Evolutionary conservation across 2,113 vertebrate genomes (phyloP), one percentile per base, ranked within the genome.

Genomic region (Ammodytes marinus): DNA sequence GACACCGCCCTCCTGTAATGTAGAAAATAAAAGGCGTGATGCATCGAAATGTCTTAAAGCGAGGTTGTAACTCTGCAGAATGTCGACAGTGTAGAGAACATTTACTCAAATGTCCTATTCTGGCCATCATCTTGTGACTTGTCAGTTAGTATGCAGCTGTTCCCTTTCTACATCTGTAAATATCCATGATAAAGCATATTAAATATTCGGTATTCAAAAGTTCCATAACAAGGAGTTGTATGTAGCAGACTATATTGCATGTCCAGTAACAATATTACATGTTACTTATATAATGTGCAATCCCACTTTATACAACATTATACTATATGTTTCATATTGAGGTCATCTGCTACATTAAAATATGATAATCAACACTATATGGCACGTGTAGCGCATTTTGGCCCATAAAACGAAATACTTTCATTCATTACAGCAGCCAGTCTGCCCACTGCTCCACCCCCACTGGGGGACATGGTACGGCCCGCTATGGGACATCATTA

Each of bases 401-500:
- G 6, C 49, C 35, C 50, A 52, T 60, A 39, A 37, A 40, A 71
- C 17, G 27, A 69, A 2, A 52, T 60, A 27, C 27, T 8, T 45
- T 46, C 8, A 64, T 66, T 76, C 45, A 68, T 59, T 43, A 2
- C 45, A 54, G 0, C 37, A 15, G 11, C n/a, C 65, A 14, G 40
- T 55, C 70, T 84, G 60, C 40, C 55, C 12, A 42, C 19, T 57
- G 35, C 40, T 3, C 58, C 59, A 57, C 83, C 77, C 80, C 82
- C 45, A 8, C 45, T 14, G 4, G 19, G 49, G 19, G 60, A 88
- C 79, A 85, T 95, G 89, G 92, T 94, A 82, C 65, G 19, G 45
- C 60, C 88, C 72, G 80, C 83, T 84, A 63, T 71, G 83, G 92
- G 89, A 89, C 92, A 88, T 94, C 93, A 92, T 94, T 93, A 91